Conservation (phyloP, 2,888 invertebrate species). For the Ophion obscuratus region DNA sequence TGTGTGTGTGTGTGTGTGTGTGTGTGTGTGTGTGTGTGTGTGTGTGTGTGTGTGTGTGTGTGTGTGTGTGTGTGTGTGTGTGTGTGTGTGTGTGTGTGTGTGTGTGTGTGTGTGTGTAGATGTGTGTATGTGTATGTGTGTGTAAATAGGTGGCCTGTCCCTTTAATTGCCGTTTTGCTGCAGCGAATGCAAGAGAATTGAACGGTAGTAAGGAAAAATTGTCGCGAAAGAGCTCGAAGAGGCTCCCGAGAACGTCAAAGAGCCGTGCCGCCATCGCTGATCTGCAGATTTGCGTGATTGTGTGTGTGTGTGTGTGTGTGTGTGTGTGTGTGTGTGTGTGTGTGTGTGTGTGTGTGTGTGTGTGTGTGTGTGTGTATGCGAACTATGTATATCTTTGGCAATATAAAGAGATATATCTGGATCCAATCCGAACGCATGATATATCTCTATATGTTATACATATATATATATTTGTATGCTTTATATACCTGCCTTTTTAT, state of each 20-base stretch:
- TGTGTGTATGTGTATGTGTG: too few relatives aligned
- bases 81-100: neutral
- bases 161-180: slow-evolving; percentile 72
- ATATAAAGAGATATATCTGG: slow-evolving; percentile 38
- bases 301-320: too few relatives aligned
- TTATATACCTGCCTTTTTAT: slow-evolving; percentile 14
- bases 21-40: neutral
- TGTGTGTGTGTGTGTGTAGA: neutral
- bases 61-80: neutral
- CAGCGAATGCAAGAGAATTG: slow-evolving; percentile 66
- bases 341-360: too few relatives aligned
- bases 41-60: neutral
- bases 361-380: too few relatives aligned
- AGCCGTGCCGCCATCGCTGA: slow-evolving; percentile 63
- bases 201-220: slow-evolving; percentile 70
- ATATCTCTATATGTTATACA: neutral
- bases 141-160: slow-evolving; percentile 54
- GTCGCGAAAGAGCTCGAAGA: slow-evolving; percentile 48
- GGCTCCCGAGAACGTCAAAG: slow-evolving; percentile 60
- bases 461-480: slow-evolving; percentile 15
- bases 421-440: neutral
- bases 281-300: slow-evolving; percentile 36
- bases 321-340: too few relatives aligned
- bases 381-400: neutral
- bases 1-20: neutral